phyloP scores from a whole-genome alignment of 1,140 invertebrate genomes.

The Caenorhabditis tropicalis region DNA sequence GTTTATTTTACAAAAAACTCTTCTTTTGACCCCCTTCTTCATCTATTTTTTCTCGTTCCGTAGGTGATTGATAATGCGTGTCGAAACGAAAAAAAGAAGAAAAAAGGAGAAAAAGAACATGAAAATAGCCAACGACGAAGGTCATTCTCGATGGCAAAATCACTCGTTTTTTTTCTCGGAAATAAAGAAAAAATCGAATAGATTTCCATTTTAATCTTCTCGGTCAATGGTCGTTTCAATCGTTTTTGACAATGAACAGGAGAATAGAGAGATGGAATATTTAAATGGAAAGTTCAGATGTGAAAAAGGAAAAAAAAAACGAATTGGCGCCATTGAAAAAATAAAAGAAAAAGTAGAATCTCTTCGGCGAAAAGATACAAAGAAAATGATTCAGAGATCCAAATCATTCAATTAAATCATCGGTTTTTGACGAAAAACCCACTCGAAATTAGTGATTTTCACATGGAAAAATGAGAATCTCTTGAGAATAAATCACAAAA shows the following conservation, averaged over 20 bases:
- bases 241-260: neutral
- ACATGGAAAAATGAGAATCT: no score
- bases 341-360: neutral
- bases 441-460: no score
- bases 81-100: neutral
- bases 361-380: constrained; percentile 11
- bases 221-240: neutral
- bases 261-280: neutral
- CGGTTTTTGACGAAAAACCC: neutral
- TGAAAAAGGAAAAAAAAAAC: neutral
- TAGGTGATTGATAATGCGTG: constrained; percentile 26
- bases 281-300: neutral
- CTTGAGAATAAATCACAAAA: no score
- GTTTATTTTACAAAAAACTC: neutral
- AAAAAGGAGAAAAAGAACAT: neutral
- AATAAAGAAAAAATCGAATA: neutral
- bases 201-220: constrained; percentile 11
- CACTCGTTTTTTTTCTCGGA: neutral
- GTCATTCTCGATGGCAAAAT: constrained; percentile 22
- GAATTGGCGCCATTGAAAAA: neutral
- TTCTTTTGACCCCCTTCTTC: neutral
- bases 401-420: constrained; percentile 15
- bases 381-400: neutral
- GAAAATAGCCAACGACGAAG: neutral
- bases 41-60: neutral